phyloP scores from a whole-genome alignment of 2,797 vertebrate genomes.

The Poecilia wingei region DNA sequence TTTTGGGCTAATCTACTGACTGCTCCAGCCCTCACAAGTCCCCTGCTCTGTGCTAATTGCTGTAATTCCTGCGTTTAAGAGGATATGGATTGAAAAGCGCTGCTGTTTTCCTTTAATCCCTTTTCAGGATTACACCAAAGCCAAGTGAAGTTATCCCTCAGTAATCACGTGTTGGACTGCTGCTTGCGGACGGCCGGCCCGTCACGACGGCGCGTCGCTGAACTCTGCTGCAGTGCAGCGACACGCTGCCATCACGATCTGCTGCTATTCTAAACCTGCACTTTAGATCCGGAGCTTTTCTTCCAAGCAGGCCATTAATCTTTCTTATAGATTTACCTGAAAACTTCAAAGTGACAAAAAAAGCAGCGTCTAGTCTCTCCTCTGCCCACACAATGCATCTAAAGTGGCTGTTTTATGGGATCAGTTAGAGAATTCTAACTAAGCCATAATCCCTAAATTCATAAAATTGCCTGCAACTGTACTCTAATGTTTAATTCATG shows the following conservation, averaged over 20 bases:
- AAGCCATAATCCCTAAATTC: conserved; percentile 67
- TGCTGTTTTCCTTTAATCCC: conserved; percentile 40
- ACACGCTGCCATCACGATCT: conserved; percentile 45
- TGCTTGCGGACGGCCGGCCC: conserved; percentile 18
- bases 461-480: conserved; percentile 68
- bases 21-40: conserved; percentile 34
- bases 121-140: conserved; percentile 42
- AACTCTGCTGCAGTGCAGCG: conserved; percentile 35
- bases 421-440: conserved; percentile 67
- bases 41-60: conserved; percentile 53
- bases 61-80: conserved; percentile 53
- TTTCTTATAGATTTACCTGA: conserved; percentile 63
- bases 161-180: conserved; percentile 36
- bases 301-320: conserved; percentile 63
- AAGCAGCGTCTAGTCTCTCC: conserved; percentile 25
- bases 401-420: conserved; percentile 68
- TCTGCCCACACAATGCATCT: conserved; percentile 47
- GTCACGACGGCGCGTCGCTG: conserved; percentile 12
- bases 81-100: conserved; percentile 17
- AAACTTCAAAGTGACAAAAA: conserved; percentile 57
- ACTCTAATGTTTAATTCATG: conserved; percentile 73
- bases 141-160: conserved; percentile 22
- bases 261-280: conserved; percentile 46
- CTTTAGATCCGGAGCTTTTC: conserved; percentile 46
- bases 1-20: conserved; percentile 51